Percentiles rank a stretch among this genome's conserved stretches.
phyloP scores from a whole-genome alignment of 2,888 invertebrate genomes.

The Antitype chi region DNA sequence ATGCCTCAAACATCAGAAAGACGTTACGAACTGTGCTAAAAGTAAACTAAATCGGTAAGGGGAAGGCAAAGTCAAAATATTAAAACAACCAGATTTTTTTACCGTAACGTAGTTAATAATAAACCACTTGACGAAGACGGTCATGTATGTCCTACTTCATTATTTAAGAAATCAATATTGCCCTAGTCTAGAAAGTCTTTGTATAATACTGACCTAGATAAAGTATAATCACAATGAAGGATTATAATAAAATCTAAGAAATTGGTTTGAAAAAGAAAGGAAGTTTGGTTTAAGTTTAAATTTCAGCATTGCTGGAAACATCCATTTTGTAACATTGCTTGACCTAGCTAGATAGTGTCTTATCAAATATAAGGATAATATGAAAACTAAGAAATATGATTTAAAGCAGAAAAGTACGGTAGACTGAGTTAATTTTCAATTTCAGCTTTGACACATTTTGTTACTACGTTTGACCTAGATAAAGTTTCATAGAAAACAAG shows the following conservation, averaged over 20 bases:
- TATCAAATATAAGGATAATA: not conserved
- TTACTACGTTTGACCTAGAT: not conserved
- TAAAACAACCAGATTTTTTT: not conserved
- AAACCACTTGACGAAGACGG: not conserved
- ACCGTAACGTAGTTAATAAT: not conserved
- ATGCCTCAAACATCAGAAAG: slow-evolving; percentile 38
- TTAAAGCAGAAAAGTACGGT: not conserved
- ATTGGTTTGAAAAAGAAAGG: not conserved
- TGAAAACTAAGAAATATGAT: not conserved
- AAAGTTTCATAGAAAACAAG: not conserved
- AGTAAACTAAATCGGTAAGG: slow-evolving; percentile 13
- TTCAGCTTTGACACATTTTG: not conserved
- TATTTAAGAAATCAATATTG: slow-evolving; percentile 47
- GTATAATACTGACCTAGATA: slow-evolving; percentile 23
- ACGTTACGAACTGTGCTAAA: not conserved
- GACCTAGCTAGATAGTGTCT: not conserved
- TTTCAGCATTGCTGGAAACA: not conserved
- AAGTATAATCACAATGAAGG: not conserved
- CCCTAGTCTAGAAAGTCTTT: not conserved
- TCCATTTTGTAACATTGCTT: not conserved
- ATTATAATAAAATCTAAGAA: not conserved
- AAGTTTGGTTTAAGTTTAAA: not conserved
- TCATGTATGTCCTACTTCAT: not conserved
- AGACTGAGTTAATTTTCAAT: not conserved
- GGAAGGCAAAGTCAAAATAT: slow-evolving; percentile 44